These are phyloP conservation scores for Sinotaia quadrata DNA, from an alignment of 2,888 invertebrate genomes.

Conservation along the genomic window DNA sequence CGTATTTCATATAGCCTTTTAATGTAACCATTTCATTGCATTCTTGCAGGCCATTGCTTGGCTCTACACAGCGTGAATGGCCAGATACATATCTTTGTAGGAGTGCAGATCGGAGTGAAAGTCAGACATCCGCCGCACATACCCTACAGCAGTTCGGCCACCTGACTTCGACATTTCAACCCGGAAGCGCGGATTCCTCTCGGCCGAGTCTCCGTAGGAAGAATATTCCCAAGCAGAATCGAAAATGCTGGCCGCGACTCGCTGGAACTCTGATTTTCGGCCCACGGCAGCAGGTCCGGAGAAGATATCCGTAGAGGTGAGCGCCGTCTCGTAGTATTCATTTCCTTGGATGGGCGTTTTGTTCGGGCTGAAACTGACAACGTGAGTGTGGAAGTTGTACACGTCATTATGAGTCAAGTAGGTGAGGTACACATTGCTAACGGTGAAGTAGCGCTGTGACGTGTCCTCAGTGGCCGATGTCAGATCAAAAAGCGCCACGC, in stretches of 20 bases:
- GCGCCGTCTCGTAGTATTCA: constrained; percentile 45
- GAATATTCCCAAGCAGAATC: constrained; percentile 41
- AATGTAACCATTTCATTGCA: too few species aligned
- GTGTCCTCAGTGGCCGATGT: constrained; percentile 33
- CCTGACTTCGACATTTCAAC: constrained; percentile 41
- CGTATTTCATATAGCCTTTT: too few species aligned
- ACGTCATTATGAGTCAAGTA: constrained; percentile 53
- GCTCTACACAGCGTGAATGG: too few species aligned
- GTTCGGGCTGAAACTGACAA: constrained; percentile 39
- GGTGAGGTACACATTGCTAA: constrained; percentile 42
- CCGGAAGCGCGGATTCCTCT: constrained; percentile 44
- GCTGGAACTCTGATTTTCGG: constrained; percentile 47
- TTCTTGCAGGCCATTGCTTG: too few species aligned
- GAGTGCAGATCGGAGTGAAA: constrained; percentile 50
- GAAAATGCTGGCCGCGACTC: constrained; percentile 50
- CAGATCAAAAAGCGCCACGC: constrained; percentile 48
- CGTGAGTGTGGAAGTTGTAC: constrained; percentile 39
- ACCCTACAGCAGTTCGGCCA: constrained; percentile 41
- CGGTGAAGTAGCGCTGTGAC: constrained; percentile 34
- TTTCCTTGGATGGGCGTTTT: constrained; percentile 46
- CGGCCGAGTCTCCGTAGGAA: constrained; percentile 46
- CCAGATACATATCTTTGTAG: constrained; percentile 45
- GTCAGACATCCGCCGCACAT: constrained; percentile 41
- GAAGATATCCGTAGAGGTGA: constrained; percentile 48
- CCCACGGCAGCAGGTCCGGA: constrained; percentile 27